These are phyloP conservation scores for Pampusana beccarii DNA, from an alignment of 2,113 vertebrate species.

Conservation along the genomic window DNA sequence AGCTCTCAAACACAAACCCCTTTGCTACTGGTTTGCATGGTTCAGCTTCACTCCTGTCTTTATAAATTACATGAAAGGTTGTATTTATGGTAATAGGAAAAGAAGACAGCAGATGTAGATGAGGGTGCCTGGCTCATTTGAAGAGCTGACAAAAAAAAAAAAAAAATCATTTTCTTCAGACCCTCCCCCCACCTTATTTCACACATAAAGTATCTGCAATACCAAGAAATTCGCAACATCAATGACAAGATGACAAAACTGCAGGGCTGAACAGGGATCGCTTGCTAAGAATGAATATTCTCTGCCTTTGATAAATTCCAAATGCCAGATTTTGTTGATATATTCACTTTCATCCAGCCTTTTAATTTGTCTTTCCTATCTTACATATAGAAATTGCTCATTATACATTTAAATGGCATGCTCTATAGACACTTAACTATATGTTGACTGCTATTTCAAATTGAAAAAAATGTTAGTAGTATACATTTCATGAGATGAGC, in stretches of 20 bases:
- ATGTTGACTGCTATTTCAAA: neutral
- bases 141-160: neutral
- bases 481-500: neutral
- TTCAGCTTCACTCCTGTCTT: neutral
- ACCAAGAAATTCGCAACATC: neutral
- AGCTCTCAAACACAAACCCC: neutral
- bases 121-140: neutral
- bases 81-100: neutral
- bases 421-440: constrained; percentile 32
- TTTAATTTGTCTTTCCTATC: neutral
- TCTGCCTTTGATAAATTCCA: neutral
- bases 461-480: neutral
- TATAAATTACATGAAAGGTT: neutral
- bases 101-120: neutral
- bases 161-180: neutral
- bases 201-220: neutral
- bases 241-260: constrained; percentile 23
- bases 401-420: neutral
- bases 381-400: neutral
- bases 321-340: neutral
- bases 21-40: neutral
- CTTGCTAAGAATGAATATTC: neutral
- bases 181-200: neutral
- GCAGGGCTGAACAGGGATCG: neutral
- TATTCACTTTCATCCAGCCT: neutral